These are phyloP conservation scores for Hippocampus abdominalis DNA, from an alignment of 2,113 vertebrate species.

Conservation along the genomic window DNA sequence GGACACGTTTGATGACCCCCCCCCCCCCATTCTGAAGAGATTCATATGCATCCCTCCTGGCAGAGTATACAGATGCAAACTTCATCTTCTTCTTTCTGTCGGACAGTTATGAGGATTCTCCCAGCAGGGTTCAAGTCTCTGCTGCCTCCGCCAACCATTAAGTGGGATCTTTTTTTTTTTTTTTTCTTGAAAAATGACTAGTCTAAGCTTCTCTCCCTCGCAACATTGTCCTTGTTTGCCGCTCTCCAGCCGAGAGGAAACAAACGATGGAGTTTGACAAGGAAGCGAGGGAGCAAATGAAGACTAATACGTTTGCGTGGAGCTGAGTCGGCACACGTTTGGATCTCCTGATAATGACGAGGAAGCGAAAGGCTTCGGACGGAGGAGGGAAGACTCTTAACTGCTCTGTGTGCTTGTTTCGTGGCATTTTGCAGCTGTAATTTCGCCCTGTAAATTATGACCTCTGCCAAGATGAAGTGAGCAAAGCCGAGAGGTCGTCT, in stretches of 20 bases:
- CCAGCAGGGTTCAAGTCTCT: constrained; percentile 13
- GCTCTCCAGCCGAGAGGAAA: constrained; percentile 14
- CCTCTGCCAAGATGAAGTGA: not conserved
- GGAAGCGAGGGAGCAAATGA: constrained; percentile 49
- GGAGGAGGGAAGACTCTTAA: constrained; percentile 8
- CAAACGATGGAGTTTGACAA: constrained; percentile 23
- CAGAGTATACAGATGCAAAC: not conserved
- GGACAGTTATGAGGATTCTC: not conserved
- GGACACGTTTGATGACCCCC: too few relatives aligned
- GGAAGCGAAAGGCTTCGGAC: constrained; percentile 15
- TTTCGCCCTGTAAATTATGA: not conserved
- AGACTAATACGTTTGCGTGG: constrained; percentile 50
- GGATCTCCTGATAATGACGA: constrained; percentile 44
- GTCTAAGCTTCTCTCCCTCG: not conserved
- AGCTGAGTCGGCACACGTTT: constrained; percentile 27
- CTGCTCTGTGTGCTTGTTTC: constrained; percentile 11
- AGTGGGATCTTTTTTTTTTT: not conserved
- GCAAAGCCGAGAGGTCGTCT: not conserved
- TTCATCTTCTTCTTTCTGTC: not conserved
- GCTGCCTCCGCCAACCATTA: constrained; percentile 17
- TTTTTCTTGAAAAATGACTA: not conserved
- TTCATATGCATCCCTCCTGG: too few relatives aligned
- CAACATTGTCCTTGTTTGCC: constrained; percentile 11
- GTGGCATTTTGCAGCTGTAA: constrained; percentile 1
- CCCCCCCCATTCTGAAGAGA: too few relatives aligned